Base-by-base conservation (phyloP, 2,797 vertebrate species). In the Crenuchus spilurus region DNA sequence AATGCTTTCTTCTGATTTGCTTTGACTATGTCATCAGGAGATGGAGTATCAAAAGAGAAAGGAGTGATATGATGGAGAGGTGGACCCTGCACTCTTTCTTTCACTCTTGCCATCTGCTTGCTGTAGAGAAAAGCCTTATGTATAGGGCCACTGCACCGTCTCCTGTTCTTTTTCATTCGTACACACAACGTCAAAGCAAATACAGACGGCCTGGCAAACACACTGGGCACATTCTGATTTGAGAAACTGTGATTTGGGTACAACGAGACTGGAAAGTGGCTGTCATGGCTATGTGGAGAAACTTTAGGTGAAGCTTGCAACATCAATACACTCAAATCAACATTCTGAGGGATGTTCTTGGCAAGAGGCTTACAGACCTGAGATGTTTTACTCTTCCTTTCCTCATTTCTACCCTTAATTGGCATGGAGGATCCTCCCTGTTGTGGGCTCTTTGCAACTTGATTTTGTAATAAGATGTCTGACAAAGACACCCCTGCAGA, bases 11-110 rank as follows among this genome's bases (percentile, higher is more conserved):
- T 94, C 86, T 98, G 96, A 78, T 94, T 94, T 55, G 93, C 93
- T 84, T 94, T 96, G 54, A 99, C 94, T 42, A 97, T 89, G 84
- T 99, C 97, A 83, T 99, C 97, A 10, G 97, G 97, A 72, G 97
- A 99, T n/a, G 95, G 95, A 0, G 95, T 94, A 83, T 95, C 91
- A 70, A 99, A 99, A 80, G 90, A 75, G 88, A 99, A 99, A 0
- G 95, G 95, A 46, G 84, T 86, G 75, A 98, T 93, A 66, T 91
- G 78, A 46, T 78, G 74, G 16, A 85, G 80, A 1, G 78, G 82
- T 4, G 88, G 84, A 31, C 67, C 84, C 64, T 88, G 84, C 16
- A 44, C 72, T 58, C 31, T 46, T 77, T 95, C 93, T 88, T 92
- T 91, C 65, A 86, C 86, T 76, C 88, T 91, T 80, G 91, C 84